Evolutionary conservation across 2,797 vertebrate genomes (phyloP).

Genomic region (Hirundo rustica): DNA sequence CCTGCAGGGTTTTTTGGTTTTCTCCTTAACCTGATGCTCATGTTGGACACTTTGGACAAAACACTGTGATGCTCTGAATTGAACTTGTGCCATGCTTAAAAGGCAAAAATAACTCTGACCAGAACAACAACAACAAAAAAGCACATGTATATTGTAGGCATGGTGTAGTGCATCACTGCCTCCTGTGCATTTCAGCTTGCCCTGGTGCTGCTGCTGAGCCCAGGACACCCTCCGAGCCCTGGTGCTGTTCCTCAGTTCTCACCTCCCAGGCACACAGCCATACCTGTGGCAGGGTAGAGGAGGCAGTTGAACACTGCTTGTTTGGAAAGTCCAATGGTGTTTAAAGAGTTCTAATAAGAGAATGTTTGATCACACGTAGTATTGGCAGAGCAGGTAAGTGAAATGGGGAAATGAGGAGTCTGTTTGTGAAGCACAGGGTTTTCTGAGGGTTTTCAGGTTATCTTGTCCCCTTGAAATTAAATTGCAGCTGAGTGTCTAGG

Average conservation of each 20-base stretch:
- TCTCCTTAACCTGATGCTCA: not conserved
- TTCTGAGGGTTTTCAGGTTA: slow-evolving; percentile 4
- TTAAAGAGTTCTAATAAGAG: not conserved
- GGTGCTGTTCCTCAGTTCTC: not conserved
- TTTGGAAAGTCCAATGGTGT: not conserved
- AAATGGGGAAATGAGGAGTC: not conserved
- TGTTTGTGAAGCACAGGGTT: not conserved
- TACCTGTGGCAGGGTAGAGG: not conserved
- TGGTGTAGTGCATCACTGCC: not conserved
- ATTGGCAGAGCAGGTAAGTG: not conserved
- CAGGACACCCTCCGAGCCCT: not conserved
- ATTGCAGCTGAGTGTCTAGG: not conserved
- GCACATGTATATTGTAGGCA: not conserved
- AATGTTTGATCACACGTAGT: not conserved
- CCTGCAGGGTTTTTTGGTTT: not conserved
- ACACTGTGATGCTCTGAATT: not conserved
- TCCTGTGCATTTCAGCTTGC: not conserved
- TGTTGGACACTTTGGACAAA: not conserved
- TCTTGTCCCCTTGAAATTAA: slow-evolving; percentile 9
- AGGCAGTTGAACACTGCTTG: not conserved
- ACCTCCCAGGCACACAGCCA: not conserved
- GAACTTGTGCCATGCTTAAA: not conserved
- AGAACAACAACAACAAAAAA: not conserved
- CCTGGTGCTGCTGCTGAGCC: not conserved
- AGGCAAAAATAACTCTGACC: not conserved